Base-by-base conservation (phyloP, 2,888 invertebrate species). In the Timandra comae region DNA sequence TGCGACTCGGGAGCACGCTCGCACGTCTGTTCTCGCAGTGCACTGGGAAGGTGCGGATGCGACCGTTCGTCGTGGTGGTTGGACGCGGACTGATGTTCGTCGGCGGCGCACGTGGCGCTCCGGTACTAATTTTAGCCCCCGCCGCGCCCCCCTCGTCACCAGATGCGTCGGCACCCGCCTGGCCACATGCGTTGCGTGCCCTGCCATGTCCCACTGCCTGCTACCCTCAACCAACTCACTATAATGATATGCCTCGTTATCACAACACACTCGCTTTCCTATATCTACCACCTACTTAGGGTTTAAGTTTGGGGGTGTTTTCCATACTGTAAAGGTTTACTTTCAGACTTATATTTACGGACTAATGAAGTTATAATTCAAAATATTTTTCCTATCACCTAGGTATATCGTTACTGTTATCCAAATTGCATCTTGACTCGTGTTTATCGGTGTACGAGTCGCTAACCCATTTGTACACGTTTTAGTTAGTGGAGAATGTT, bases 71-170 rank as follows among this genome's bases (percentile, higher is more conserved):
- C 49, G 56, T 67, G 71, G 67, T 71, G 69, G 71, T 72, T 69
- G 72, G 61, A 75, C 80, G 79, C 79, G 79, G 68, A 81, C 81
- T 79, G 77, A 69, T 63, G 73, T 57, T 60, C 52, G 60, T 41
- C 56, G 51, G 64, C 43, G 56, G 64, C 80, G 82, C 84, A 85
- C 84, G 84, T 85, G 85, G 84, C 82, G 78, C 74, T 68, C 80
- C 80, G 75, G 63, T 71, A 88, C 88, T 86, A 88, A 87, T 76
- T 87, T 86, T 84, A 87, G 86, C 79, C 86, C 86, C 79, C 86
- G 79, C 72, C 87, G 85, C 78, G 82, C 85, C 69, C 68, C 80
- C 74, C 79, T 67, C 72, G 71, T 67, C 73, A 70, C 79, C 81
- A 80, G 78, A 80, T 80, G 81, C 80, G 73, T 60, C 73, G 73